Conservation (phyloP, 2,113 vertebrate genomes). For the Entosphenus tridentatus region DNA sequence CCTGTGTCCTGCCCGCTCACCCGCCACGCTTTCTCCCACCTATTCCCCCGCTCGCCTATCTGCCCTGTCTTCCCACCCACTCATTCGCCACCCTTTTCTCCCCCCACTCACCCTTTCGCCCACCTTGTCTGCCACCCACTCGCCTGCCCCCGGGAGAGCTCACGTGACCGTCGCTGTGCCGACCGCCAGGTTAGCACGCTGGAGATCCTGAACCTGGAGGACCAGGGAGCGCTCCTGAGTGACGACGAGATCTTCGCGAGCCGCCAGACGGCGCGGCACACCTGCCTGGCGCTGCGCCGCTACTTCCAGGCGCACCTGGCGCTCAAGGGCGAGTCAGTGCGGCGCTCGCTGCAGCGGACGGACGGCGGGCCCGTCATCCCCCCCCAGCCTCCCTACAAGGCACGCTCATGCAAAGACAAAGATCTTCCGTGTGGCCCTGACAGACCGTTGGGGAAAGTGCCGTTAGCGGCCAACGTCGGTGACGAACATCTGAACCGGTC, state of each 20-base stretch:
- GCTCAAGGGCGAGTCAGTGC: conserved; percentile 93
- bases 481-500: no score
- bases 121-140: no score
- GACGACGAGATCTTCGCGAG: conserved; percentile 98
- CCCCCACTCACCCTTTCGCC: no score
- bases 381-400: conserved; percentile 86
- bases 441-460: not conserved
- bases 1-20: no score
- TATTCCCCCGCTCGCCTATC: no score
- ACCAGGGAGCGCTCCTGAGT: conserved; percentile 74
- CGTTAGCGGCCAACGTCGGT: no score
- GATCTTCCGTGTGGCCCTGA: not conserved
- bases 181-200: conserved; percentile 73
- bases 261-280: conserved; percentile 90
- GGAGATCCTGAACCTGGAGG: conserved; percentile 86
- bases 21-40: no score
- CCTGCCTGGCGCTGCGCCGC: conserved; percentile 85
- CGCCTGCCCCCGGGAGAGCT: not conserved
- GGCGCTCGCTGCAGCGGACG: conserved; percentile 82
- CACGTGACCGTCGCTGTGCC: not conserved
- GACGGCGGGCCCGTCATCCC: conserved; percentile 80
- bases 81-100: no score
- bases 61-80: no score
- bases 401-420: conserved; percentile 16
- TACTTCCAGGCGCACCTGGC: conserved; percentile 95